phyloP scores from a whole-genome alignment of 2,888 invertebrate species.

The Drosophila leonis region DNA sequence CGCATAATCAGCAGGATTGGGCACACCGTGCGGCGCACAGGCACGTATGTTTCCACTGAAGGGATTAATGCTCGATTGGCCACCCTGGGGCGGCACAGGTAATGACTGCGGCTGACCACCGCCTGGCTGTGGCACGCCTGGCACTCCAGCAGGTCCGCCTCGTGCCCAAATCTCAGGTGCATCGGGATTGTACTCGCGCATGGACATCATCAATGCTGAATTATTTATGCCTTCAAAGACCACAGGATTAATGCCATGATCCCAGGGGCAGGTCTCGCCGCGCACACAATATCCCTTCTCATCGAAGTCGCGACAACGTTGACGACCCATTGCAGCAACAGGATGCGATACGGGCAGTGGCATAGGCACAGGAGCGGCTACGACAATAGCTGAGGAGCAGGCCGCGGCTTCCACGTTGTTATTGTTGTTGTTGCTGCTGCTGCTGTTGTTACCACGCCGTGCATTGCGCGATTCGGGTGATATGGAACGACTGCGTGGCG shows the following conservation, averaged over 20 bases:
- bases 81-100: constrained; percentile 53
- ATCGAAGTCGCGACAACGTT: constrained; percentile 95
- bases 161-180: constrained; percentile 90
- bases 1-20: constrained; percentile 77
- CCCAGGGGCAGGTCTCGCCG: constrained; percentile 98
- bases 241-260: constrained; percentile 98
- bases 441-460: constrained; percentile 42
- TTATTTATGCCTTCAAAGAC: constrained; percentile 94
- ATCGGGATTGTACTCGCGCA: constrained; percentile 92
- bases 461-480: constrained; percentile 79
- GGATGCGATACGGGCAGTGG: constrained; percentile 54
- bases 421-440: not conserved
- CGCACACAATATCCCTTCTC: constrained; percentile 98
- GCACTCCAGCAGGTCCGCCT: constrained; percentile 73
- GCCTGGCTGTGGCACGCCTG: constrained; percentile 49
- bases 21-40: constrained; percentile 71
- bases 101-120: constrained; percentile 38
- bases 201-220: constrained; percentile 83
- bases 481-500: constrained; percentile 82
- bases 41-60: constrained; percentile 82
- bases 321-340: constrained; percentile 86
- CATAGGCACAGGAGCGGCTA: constrained; percentile 25
- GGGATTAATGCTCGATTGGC: constrained; percentile 79
- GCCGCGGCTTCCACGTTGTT: constrained; percentile 33
- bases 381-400: constrained; percentile 28